Evolutionary conservation across 37 sponge, comb jelly and placozoan genomes (phyloP).

Genomic region (Chondrilla cf. caribensis): DNA sequence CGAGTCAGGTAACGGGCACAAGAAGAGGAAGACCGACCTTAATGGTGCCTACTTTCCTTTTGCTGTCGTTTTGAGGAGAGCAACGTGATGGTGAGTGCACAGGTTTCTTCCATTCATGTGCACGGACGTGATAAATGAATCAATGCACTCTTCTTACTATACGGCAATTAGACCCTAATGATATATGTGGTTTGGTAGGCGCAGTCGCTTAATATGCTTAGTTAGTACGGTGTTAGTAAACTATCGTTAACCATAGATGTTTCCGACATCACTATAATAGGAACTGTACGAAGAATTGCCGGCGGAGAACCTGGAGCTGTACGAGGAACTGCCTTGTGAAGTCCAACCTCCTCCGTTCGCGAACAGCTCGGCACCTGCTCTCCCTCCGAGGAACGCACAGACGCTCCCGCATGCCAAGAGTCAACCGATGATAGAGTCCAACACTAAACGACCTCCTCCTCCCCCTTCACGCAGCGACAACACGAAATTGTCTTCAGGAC

Average conservation of each 20-base stretch:
- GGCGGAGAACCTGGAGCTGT: conserved; percentile 22
- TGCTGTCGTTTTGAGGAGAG: no score
- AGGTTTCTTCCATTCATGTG: no score
- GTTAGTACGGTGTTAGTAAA: neutral
- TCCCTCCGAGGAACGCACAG: neutral
- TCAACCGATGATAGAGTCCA: neutral
- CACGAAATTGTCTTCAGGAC: neutral
- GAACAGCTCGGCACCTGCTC: neutral
- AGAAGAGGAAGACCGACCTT: no score
- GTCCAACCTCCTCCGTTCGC: neutral
- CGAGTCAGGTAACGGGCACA: no score
- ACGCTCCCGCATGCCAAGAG: conserved; percentile 4
- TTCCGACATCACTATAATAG: neutral
- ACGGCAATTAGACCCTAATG: no score
- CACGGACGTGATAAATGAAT: no score
- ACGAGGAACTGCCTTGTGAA: conserved; percentile 50
- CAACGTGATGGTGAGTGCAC: no score
- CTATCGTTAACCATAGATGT: neutral
- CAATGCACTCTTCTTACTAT: no score
- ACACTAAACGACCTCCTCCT: conserved; percentile 6
- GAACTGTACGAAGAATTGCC: conserved; percentile 70
- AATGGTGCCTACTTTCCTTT: no score
- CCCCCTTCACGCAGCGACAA: neutral
- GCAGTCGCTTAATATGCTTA: neutral
- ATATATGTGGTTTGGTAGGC: neutral